Evolutionary conservation across 2,797 vertebrate genomes (phyloP), one percentile per base, ranked within the genome.

Genomic region (Pipistrellus pipistrellus): DNA sequence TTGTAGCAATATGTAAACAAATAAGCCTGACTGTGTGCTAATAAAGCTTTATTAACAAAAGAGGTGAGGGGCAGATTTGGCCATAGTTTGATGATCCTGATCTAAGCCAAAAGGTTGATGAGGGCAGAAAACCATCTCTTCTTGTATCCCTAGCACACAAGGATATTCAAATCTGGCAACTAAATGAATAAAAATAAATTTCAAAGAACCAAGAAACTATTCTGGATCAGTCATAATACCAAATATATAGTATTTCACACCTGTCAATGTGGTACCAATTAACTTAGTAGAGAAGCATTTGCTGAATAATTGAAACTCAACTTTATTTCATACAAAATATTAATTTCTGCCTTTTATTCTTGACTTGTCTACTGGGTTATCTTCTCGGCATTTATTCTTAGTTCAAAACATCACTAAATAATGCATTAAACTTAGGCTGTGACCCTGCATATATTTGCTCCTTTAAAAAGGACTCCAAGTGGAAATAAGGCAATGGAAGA

Each of bases 381-480:
- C 51, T 69, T 90, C 82, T 1, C 12, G 41, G 11, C 90, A 80
- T 78, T 92, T 78, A 88, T 80, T 71, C 68, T 86, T 68, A 15
- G 27, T 94, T 78, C 30, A 85, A 94, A 95, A 72, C 8, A n/a
- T 48, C 66, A 88, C 21, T 92, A 81, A 80, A 87, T 85, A 17
- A 81, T 78, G 30, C 15, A 23, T 85, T 87, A 87, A 80, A 73
- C 27, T 51, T 77, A 27, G 20, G 23, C 46, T 44, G 30, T 68
- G n/a, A 11, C 21, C 21, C 41, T 57, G 41, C 2, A 20, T 23
- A 12, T 80, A 41, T 62, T 41, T 38, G 12, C 7, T 57, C 59
- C 41, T 20, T 91, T 84, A 46, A 78, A 92, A 90, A 68, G 18
- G 62, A 12, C 75, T 93, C 48, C 46, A 32, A 41, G 27, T 68